Evolutionary conservation across 2,888 invertebrate genomes (phyloP).

Genomic region (Lysandra bellargus): DNA sequence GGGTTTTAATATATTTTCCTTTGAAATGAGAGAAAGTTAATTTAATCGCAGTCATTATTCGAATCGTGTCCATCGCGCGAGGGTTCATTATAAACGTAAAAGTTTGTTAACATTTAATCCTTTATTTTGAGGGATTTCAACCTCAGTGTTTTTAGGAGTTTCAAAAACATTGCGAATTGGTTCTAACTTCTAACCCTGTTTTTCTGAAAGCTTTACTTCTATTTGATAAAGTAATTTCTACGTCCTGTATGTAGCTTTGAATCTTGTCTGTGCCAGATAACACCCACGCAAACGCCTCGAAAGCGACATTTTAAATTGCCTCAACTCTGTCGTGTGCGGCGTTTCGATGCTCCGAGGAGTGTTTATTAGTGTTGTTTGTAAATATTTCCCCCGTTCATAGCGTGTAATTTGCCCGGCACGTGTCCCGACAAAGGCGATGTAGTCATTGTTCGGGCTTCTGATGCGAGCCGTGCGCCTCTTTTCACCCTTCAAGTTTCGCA

Average conservation of each 20-base stretch:
- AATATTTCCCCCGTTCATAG: constrained; percentile 47
- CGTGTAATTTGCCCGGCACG: constrained; percentile 61
- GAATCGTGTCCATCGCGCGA: background rate
- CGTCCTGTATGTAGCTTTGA: too few species aligned
- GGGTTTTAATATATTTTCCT: background rate
- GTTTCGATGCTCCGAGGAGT: background rate
- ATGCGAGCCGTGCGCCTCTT: constrained; percentile 55
- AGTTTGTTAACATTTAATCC: constrained; percentile 3
- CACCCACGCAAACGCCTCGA: background rate
- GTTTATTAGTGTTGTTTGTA: constrained; percentile 46
- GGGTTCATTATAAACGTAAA: background rate
- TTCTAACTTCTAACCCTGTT: too few species aligned
- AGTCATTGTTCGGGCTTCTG: constrained; percentile 60
- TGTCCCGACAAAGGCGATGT: constrained; percentile 56
- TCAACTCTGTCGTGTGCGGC: background rate
- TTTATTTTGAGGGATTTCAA: background rate
- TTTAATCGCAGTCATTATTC: constrained; percentile 5
- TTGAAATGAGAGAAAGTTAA: background rate
- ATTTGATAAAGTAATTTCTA: background rate
- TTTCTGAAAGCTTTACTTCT: background rate
- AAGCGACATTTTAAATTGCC: background rate
- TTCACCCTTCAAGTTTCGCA: constrained; percentile 53
- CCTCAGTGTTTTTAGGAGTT: background rate
- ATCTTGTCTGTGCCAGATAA: background rate
- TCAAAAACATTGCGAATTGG: too few species aligned